phyloP scores from a whole-genome alignment of 2,797 vertebrate genomes.

The Mormyrus hasselquistii region DNA sequence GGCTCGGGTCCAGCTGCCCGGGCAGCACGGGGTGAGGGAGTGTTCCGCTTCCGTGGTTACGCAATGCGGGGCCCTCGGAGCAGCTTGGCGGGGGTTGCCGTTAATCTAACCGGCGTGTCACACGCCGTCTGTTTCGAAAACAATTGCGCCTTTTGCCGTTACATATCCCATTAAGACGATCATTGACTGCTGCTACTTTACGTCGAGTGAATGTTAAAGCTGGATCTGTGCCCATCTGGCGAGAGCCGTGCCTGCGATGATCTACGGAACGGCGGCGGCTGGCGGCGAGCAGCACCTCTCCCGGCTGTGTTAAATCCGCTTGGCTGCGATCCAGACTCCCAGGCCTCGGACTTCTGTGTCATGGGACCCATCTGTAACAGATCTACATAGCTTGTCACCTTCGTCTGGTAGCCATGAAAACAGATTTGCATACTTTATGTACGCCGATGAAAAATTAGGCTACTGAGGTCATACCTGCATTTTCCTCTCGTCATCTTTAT shows the following conservation, averaged over 20 bases:
- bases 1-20: background rate
- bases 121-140: slow-evolving; percentile 46
- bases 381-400: slow-evolving; percentile 11
- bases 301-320: slow-evolving; percentile 17
- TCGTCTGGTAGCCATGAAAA: slow-evolving; percentile 21
- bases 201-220: slow-evolving; percentile 29
- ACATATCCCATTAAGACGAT: slow-evolving; percentile 34
- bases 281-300: background rate
- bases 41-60: slow-evolving; percentile 18
- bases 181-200: slow-evolving; percentile 34
- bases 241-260: background rate
- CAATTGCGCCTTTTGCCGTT: slow-evolving; percentile 26
- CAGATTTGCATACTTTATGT: slow-evolving; percentile 24
- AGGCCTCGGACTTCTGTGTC: slow-evolving; percentile 19
- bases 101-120: slow-evolving; percentile 53
- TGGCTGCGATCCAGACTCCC: slow-evolving; percentile 21
- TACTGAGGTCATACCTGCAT: background rate
- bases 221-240: background rate
- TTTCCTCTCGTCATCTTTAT: background rate
- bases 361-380: background rate
- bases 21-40: background rate
- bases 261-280: background rate
- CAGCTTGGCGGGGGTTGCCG: slow-evolving; percentile 41
- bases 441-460: background rate
- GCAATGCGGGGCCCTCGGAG: slow-evolving; percentile 28